These are phyloP conservation scores for Yponomeuta evonymella DNA, from an alignment of 2,888 invertebrate genomes.

Conservation along the genomic window DNA sequence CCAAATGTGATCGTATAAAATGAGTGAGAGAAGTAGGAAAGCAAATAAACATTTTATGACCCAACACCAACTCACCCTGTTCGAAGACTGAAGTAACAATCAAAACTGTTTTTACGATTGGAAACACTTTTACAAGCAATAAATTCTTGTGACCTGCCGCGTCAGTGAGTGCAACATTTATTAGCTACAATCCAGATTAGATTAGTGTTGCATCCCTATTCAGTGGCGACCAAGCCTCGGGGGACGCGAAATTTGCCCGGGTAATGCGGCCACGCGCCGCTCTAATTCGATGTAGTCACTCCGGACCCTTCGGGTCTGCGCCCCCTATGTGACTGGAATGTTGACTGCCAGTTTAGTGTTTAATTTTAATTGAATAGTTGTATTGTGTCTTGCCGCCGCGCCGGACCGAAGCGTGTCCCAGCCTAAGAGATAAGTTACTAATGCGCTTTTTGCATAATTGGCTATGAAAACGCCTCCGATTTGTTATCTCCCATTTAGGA, in stretches of 20 bases:
- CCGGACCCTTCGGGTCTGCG: slow-evolving; percentile 40
- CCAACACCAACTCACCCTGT: slow-evolving; percentile 3
- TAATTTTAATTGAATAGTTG: slow-evolving; percentile 75
- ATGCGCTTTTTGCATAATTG: slow-evolving; percentile 64
- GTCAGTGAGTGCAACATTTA: slow-evolving; percentile 70
- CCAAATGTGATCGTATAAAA: background rate
- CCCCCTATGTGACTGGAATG: slow-evolving; percentile 66
- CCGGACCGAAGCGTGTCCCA: slow-evolving; percentile 37
- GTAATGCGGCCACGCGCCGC: slow-evolving; percentile 74
- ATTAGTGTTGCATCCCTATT: slow-evolving; percentile 70
- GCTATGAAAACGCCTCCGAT: background rate
- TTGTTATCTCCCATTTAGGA: background rate
- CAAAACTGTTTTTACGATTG: slow-evolving; percentile 63
- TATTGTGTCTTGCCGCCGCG: slow-evolving; percentile 37
- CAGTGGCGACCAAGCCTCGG: slow-evolving; percentile 37
- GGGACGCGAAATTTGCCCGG: slow-evolving; percentile 68
- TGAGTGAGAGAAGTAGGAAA: background rate
- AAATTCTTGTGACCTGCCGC: slow-evolving; percentile 65
- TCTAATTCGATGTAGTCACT: slow-evolving; percentile 63
- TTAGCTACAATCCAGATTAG: slow-evolving; percentile 75
- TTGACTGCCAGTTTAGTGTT: slow-evolving; percentile 50
- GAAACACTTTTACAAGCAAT: slow-evolving; percentile 76
- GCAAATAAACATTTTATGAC: slow-evolving; percentile 10
- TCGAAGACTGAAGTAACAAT: slow-evolving; percentile 36
- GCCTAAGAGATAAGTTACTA: slow-evolving; percentile 63